Percentiles rank a stretch among this genome's conserved stretches.
These are phyloP conservation scores for Meiosimyza decipiens DNA, from an alignment of 2,888 invertebrate species.

Conservation along the genomic window DNA sequence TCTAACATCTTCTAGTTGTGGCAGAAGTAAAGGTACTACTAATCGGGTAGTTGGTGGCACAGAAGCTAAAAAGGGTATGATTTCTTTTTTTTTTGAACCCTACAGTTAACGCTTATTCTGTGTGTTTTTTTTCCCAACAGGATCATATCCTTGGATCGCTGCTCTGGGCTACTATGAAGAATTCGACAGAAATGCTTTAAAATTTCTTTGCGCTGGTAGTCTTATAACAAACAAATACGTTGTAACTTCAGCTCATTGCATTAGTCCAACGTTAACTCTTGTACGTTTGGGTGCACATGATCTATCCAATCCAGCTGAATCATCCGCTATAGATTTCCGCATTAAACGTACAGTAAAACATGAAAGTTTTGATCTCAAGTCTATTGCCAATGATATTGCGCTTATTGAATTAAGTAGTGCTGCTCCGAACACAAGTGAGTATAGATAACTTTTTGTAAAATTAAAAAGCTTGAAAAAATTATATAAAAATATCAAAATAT, in stretches of 20 bases:
- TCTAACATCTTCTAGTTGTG: constrained; percentile 65
- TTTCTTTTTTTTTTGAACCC: background rate
- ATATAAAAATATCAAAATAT: no score
- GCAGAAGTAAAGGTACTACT: constrained; percentile 63
- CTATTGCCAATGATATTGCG: constrained; percentile 82
- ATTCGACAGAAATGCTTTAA: constrained; percentile 60
- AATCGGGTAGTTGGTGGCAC: constrained; percentile 72
- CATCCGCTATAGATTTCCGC: constrained; percentile 73
- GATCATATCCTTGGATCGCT: constrained; percentile 87
- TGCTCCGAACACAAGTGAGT: constrained; percentile 54
- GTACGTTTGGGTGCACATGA: constrained; percentile 84
- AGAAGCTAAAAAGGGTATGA: constrained; percentile 56
- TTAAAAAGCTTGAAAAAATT: no score
- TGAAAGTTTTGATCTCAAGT: constrained; percentile 73
- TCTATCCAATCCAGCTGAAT: constrained; percentile 68
- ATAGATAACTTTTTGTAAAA: no score
- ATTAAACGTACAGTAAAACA: constrained; percentile 74
- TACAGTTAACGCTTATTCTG: background rate
- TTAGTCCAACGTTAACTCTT: constrained; percentile 63
- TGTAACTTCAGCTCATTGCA: constrained; percentile 75
- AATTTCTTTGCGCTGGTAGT: constrained; percentile 81
- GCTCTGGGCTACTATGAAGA: constrained; percentile 74
- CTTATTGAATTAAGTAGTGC: constrained; percentile 72
- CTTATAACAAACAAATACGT: constrained; percentile 76
- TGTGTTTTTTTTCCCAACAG: constrained; percentile 55